Base-by-base conservation (phyloP, 2,113 vertebrate genomes). In the Syngnathus scovelli region DNA sequence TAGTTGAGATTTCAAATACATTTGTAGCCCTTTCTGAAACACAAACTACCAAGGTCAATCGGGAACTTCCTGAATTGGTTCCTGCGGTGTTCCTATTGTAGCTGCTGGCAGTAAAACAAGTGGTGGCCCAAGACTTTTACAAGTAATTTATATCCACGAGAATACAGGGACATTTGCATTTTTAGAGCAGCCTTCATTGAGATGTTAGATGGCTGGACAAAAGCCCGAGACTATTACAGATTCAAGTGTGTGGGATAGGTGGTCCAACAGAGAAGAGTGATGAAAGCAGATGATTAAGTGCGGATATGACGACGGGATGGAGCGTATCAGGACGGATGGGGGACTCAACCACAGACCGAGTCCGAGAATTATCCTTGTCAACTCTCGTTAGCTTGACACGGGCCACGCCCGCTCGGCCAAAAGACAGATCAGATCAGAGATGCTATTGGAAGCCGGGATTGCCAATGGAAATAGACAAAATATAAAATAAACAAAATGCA, bases 301-400 rank as follows among this genome's bases (percentile, higher is more conserved):
- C 65, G 66, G 64, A 82, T 75, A 85, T 75, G 68, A 82, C 68
- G 67, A 70, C 82, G 66, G 61, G 74, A 80, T 62, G 49, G 67
- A 78, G 71, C 44, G 27, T 16, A 78, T 63, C 73, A 64, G 63
- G 41, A 55, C 62, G 68, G 70, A 74, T 63, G 75, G 74, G 60
- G 77, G 75, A 81, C 74, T 68, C 78, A 85, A 86, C 85, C 83
- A 72, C 85, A 83, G 74, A 83, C 68, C 83, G 78, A 86, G 85
- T 84, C 81, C 69, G 83, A 78, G 80, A 86, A 84, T 88, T 86
- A 89, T 85, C 76, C 81, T 52, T 85, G 86, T 86, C 86, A 27
- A 71, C 43, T 79, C 76, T 70, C 18, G 77, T 88, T 88, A 87
- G 68, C 59, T 60, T 85, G 84, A 88, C 79, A 74, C 10, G 73